phyloP scores from a whole-genome alignment of 1,140 invertebrate genomes.

The Ctenoplectra terminalis region DNA sequence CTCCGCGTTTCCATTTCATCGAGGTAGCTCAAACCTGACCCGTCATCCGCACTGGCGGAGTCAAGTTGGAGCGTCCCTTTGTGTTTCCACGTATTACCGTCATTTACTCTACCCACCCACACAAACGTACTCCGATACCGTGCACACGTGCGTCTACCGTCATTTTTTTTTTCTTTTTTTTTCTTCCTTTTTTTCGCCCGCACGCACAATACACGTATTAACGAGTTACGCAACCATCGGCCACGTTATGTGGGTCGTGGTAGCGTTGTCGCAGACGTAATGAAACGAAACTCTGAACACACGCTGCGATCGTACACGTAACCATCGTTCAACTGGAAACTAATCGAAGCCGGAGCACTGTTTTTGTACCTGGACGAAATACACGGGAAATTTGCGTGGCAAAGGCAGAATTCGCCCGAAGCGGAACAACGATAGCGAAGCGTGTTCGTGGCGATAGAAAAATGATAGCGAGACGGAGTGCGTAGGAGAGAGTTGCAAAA shows the following conservation, averaged over 20 bases:
- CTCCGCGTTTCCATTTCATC: slow-evolving; percentile 16
- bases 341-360: neutral
- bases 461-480: neutral
- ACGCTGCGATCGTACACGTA: neutral
- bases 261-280: slow-evolving; percentile 17
- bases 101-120: neutral
- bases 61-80: slow-evolving; percentile 22
- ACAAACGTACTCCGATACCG: neutral
- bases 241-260: slow-evolving; percentile 32
- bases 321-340: slow-evolving; percentile 7
- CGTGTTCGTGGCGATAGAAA: neutral
- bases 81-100: slow-evolving; percentile 15
- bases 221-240: slow-evolving; percentile 27
- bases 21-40: neutral
- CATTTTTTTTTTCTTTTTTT: neutral
- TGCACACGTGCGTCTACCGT: slow-evolving; percentile 15
- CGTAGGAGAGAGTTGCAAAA: too few relatives aligned
- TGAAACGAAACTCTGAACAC: neutral
- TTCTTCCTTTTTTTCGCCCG: neutral
- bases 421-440: too few relatives aligned
- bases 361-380: too few relatives aligned
- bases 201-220: slow-evolving; percentile 31
- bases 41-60: neutral
- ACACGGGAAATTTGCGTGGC: too few relatives aligned
- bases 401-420: too few relatives aligned